Evolutionary conservation across 2,888 invertebrate genomes (phyloP), one percentile per base, ranked within the genome.

Genomic region (Bellardia pandia): DNA sequence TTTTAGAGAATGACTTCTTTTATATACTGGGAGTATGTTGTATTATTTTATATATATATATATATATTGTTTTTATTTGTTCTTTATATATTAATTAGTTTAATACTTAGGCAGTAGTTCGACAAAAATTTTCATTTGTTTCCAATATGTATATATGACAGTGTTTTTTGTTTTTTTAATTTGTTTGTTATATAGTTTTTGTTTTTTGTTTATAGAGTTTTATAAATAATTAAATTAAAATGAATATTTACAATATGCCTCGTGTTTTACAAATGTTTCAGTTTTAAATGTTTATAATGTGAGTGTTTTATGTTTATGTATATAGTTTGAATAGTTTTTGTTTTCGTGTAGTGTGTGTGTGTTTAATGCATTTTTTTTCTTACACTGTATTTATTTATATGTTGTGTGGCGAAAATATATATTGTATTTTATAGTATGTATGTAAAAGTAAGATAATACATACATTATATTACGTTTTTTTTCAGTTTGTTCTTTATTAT

Each of bases 221-320:
- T 72, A 72, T 83, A 83, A 82, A 82, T 87, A 80, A 79, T 83
- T 86, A 72, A 85, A 85, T 85, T 86, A 86, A 85, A 85, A 77
- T 85, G 76, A 85, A 86, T 88, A 86, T 88, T 88, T 86, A 85
- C 86, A 88, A 78, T 75, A 71, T 7, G 56, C 11, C 69, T 42
- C 14, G 8, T 66, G 40, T 33, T 14, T 60, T 33, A 8, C 62
- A 62, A 76, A 69, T 76, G 8, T 68, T 75, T 60, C 64, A 71
- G 30, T 79, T 48, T 37, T 45, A 33, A 56, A 66, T 75, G 14
- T 51, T 75, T 53, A 48, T 42, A 58, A 75, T 74, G 66, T 33
- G 16, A 76, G 3, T 81, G 7, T 62, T 76, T n/a, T 82, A 8
- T 40, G 30, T 58, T 77, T 14, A 53, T 69, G 37, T 37, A 45